phyloP scores from a whole-genome alignment of 2,888 invertebrate genomes.

The Serrognathus titanus region DNA sequence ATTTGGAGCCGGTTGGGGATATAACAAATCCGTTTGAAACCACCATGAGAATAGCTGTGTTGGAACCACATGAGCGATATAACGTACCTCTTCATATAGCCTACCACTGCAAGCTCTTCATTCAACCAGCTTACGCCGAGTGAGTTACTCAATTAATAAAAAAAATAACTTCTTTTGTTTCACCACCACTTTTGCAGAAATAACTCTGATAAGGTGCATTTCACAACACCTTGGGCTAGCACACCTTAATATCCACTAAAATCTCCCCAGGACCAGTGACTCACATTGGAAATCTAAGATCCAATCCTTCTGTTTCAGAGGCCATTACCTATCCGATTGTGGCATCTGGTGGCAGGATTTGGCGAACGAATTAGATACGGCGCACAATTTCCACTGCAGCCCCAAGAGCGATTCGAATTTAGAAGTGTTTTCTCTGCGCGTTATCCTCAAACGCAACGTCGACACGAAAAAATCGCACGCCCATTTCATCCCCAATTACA shows the following conservation, averaged over 20 bases:
- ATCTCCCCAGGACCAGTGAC: too few species aligned
- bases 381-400: constrained; percentile 66
- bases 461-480: constrained; percentile 34
- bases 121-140: constrained; percentile 72
- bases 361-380: constrained; percentile 61
- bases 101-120: constrained; percentile 73
- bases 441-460: constrained; percentile 44
- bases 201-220: too few species aligned
- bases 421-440: constrained; percentile 66
- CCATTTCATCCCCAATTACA: constrained; percentile 65
- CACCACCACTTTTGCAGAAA: too few species aligned
- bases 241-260: too few species aligned
- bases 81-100: constrained; percentile 76
- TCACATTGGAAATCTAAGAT: background rate
- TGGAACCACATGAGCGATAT: constrained; percentile 72
- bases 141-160: constrained; percentile 47
- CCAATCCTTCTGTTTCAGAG: constrained; percentile 46
- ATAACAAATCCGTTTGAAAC: constrained; percentile 74
- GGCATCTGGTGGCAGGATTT: constrained; percentile 82
- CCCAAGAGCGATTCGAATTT: constrained; percentile 59
- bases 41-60: constrained; percentile 66
- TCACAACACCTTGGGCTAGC: too few species aligned
- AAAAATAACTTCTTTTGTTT: too few species aligned
- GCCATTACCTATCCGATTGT: constrained; percentile 66
- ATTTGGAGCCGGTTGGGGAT: constrained; percentile 62